A percentile compares a stretch with the other conserved stretches of the same genome.
These are phyloP conservation scores for Shinisaurus crocodilurus DNA, from an alignment of 2,113 vertebrate species.

Conservation along the genomic window DNA sequence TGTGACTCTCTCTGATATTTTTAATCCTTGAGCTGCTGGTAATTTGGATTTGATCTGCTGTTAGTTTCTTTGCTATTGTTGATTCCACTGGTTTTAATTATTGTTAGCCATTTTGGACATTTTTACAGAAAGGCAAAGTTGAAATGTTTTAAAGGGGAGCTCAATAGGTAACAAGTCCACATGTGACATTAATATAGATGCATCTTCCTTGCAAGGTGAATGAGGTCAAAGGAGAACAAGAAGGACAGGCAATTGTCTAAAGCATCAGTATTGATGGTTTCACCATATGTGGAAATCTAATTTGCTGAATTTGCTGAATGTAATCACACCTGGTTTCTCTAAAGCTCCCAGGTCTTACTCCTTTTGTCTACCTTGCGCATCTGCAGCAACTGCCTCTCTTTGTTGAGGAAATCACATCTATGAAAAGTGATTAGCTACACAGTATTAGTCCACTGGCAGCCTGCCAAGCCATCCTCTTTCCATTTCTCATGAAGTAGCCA, in stretches of 20 bases:
- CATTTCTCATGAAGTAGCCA: background rate
- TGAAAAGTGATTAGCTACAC: slow-evolving; percentile 11
- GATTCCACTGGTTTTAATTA: background rate
- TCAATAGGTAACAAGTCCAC: background rate
- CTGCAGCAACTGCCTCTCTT: slow-evolving; percentile 3
- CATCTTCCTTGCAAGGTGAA: background rate
- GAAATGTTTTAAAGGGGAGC: background rate
- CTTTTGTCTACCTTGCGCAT: background rate
- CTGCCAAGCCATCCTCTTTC: background rate
- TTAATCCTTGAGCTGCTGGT: background rate
- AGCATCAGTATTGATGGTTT: background rate
- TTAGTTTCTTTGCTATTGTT: background rate
- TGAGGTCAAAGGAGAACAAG: background rate
- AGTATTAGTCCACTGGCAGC: slow-evolving; percentile 12
- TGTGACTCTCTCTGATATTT: background rate
- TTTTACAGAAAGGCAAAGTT: background rate
- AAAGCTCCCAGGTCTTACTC: background rate
- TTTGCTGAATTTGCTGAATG: slow-evolving; percentile 24
- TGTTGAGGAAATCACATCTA: slow-evolving; percentile 8
- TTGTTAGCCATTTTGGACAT: background rate
- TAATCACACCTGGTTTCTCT: background rate
- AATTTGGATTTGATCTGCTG: background rate
- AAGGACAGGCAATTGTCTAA: background rate
- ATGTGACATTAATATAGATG: background rate
- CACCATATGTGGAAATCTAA: slow-evolving; percentile 2